Conservation (phyloP, 1,140 invertebrate species). For the Aphis craccivora region DNA sequence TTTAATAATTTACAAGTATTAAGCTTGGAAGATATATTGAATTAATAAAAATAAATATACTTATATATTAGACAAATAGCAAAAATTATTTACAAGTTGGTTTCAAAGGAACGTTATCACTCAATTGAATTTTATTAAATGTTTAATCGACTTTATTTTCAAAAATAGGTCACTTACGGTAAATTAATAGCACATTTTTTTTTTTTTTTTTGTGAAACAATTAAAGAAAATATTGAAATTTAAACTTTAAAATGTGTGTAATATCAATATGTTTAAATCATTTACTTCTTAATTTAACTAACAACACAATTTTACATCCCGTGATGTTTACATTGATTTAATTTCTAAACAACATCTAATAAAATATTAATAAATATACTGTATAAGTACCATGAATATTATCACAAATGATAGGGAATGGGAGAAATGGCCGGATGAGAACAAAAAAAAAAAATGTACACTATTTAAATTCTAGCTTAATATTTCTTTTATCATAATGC, state of each 20-base stretch:
- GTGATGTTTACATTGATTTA: constrained; percentile 21
- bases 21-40: constrained; percentile 34
- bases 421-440: constrained; percentile 35
- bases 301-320: constrained; percentile 14
- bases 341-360: constrained; percentile 35
- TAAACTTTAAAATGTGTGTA: background rate
- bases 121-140: constrained; percentile 47
- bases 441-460: constrained; percentile 24
- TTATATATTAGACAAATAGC: constrained; percentile 40
- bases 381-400: constrained; percentile 53
- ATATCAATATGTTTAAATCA: background rate
- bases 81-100: constrained; percentile 38
- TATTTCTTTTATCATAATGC: constrained; percentile 30
- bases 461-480: constrained; percentile 42
- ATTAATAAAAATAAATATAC: constrained; percentile 47
- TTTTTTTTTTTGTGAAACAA: background rate
- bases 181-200: constrained; percentile 25
- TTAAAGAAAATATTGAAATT: constrained; percentile 15
- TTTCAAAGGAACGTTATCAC: constrained; percentile 46
- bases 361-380: constrained; percentile 43
- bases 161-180: constrained; percentile 44
- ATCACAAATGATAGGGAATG: constrained; percentile 49
- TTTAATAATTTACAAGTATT: constrained; percentile 20
- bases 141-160: constrained; percentile 21
- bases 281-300: background rate